Conservation (phyloP, 2,113 vertebrate species). For the human (Homo sapiens) region DNA sequence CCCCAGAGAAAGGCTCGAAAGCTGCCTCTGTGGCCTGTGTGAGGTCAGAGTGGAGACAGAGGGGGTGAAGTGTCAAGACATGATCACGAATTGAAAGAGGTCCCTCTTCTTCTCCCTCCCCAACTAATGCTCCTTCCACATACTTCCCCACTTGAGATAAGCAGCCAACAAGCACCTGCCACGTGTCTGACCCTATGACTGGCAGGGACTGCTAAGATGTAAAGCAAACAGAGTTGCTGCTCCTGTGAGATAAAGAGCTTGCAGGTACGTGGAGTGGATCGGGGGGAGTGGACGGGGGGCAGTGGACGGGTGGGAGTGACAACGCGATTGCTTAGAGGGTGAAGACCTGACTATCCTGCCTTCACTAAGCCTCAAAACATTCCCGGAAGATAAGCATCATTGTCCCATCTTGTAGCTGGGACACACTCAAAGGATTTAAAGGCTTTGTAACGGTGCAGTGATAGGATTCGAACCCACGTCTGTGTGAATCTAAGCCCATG, state of each 20-base stretch:
- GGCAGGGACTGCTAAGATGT: neutral
- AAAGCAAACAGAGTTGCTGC: neutral
- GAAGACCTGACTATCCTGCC: neutral
- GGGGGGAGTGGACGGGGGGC: too few species aligned
- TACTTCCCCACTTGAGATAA: neutral
- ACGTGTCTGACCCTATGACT: neutral
- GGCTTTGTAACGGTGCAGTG: fast-evolving
- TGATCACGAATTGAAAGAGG: neutral
- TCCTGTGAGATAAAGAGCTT: neutral
- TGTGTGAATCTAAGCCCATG: neutral
- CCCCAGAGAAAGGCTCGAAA: neutral
- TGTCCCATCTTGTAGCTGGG: neutral
- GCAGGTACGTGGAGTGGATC: fast-evolving
- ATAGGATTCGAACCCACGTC: neutral
- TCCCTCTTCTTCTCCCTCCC: too few species aligned
- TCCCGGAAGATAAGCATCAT: neutral
- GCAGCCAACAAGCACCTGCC: neutral
- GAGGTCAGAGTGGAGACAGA: neutral
- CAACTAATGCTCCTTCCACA: neutral
- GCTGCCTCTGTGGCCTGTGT: neutral
- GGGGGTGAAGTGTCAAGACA: neutral
- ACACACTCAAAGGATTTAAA: too few species aligned
- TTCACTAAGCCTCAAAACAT: neutral
- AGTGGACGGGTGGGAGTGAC: fast-evolving
- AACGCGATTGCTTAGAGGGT: fast-evolving